Evolutionary conservation across 2,113 vertebrate genomes (phyloP).

Genomic region (Pteruthius melanotis): DNA sequence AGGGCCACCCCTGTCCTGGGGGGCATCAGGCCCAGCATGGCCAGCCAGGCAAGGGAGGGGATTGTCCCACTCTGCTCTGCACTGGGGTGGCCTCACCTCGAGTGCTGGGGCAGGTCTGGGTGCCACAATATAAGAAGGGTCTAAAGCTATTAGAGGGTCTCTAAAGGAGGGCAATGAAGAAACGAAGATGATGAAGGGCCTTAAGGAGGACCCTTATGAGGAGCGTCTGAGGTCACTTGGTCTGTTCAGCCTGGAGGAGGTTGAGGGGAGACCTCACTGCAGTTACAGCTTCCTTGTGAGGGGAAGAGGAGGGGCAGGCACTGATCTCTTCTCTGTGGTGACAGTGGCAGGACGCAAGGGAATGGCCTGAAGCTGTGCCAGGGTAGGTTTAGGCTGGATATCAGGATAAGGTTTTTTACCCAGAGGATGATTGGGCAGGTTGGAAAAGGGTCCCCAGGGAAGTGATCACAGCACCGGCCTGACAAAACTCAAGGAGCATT

Average conservation of each 20-base stretch:
- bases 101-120: neutral
- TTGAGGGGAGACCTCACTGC: neutral
- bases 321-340: neutral
- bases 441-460: neutral
- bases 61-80: neutral
- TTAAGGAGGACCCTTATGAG: no score
- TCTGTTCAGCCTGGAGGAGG: neutral
- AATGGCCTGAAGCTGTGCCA: neutral
- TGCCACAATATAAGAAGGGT: neutral
- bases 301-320: neutral
- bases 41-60: accelerated
- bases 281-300: neutral
- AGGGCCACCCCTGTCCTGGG: accelerated
- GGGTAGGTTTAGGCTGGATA: neutral
- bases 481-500: neutral
- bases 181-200: neutral
- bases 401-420: neutral
- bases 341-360: accelerated
- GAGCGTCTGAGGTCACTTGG: neutral
- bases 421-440: neutral
- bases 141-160: neutral
- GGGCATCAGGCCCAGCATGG: accelerated
- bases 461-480: neutral
- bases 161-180: neutral
- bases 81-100: accelerated